Conservation (phyloP, 53 echinoderm and acorn worm species). For the Apostichopus leukothele region DNA sequence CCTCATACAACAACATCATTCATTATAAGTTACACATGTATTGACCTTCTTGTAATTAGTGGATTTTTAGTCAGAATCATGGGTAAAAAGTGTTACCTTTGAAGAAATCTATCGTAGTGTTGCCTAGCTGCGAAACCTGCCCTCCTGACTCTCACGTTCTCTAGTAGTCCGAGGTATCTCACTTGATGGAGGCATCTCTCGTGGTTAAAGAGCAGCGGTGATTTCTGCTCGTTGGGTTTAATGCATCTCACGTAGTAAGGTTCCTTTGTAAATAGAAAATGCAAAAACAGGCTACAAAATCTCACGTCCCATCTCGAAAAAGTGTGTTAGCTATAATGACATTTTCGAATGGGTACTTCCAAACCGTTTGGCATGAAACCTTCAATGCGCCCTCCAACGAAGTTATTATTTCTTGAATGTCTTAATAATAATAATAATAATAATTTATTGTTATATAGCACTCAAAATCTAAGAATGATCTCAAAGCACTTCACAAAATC, state of each 20-base stretch:
- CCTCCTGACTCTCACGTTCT: conserved; percentile 91
- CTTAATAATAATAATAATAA: too few relatives aligned
- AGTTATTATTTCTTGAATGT: too few relatives aligned
- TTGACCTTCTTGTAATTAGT: too few relatives aligned
- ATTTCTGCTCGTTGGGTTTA: conserved; percentile 96
- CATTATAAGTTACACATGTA: too few relatives aligned
- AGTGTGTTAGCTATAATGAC: background rate
- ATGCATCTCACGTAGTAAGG: conserved; percentile 94
- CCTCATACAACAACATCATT: too few relatives aligned
- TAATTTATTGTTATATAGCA: too few relatives aligned
- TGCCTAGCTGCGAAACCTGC: conserved; percentile 97
- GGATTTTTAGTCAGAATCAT: too few relatives aligned
- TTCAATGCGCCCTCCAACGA: too few relatives aligned
- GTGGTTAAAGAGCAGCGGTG: conserved; percentile 81
- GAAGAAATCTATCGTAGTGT: conserved; percentile 88
- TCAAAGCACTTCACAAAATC: too few relatives aligned
- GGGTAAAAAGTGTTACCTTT: conserved; percentile 49
- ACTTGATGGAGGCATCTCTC: conserved; percentile 89
- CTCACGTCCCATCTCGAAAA: background rate
- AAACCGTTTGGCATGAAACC: too few relatives aligned
- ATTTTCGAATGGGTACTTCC: background rate
- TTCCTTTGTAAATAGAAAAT: conserved; percentile 60
- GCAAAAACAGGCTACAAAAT: background rate
- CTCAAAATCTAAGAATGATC: too few relatives aligned
- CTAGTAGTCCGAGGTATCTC: conserved; percentile 89